These are phyloP conservation scores for Drosophila orosa DNA, from an alignment of 1,140 invertebrate species.

Conservation along the genomic window DNA sequence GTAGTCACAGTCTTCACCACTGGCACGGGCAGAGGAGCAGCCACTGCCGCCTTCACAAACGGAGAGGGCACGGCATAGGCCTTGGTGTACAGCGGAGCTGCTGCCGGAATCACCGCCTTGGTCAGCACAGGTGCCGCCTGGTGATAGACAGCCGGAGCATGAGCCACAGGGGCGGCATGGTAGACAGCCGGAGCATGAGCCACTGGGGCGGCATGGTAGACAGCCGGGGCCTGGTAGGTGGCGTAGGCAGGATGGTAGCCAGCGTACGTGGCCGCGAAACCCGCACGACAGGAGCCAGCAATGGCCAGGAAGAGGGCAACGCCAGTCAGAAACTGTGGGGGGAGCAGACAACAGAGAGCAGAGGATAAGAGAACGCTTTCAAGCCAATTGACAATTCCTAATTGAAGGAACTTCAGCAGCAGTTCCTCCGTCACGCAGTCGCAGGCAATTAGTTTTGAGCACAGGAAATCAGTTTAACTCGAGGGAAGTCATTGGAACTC, in stretches of 20 bases:
- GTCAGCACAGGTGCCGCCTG: conserved; percentile 53
- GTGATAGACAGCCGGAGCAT: conserved; percentile 45
- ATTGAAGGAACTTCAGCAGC: conserved; percentile 4
- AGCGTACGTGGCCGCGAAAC: conserved; percentile 73
- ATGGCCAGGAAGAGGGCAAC: conserved; percentile 64
- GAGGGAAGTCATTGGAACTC: conserved; percentile 2
- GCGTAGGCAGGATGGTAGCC: conserved; percentile 65
- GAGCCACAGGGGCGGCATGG: conserved; percentile 51
- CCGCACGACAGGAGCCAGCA: conserved; percentile 56
- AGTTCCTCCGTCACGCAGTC: not conserved
- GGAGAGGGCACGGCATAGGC: conserved; percentile 54
- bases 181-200: conserved; percentile 48
- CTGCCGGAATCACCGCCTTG: conserved; percentile 46
- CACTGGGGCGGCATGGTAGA: conserved; percentile 66
- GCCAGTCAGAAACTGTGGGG: conserved; percentile 50
- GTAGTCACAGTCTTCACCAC: conserved; percentile 41
- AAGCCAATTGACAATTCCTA: too few relatives aligned
- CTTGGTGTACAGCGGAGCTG: conserved; percentile 61
- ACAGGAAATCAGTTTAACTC: conserved; percentile 12
- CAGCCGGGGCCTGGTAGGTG: conserved; percentile 59
- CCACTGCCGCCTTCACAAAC: conserved; percentile 48
- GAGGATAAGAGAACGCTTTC: not conserved
- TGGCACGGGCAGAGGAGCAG: conserved; percentile 41
- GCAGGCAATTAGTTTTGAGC: conserved; percentile 10
- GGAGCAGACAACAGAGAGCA: not conserved